These are phyloP conservation scores for Lordiphosa mommai DNA, from an alignment of 1,140 invertebrate genomes.

Conservation along the genomic window DNA sequence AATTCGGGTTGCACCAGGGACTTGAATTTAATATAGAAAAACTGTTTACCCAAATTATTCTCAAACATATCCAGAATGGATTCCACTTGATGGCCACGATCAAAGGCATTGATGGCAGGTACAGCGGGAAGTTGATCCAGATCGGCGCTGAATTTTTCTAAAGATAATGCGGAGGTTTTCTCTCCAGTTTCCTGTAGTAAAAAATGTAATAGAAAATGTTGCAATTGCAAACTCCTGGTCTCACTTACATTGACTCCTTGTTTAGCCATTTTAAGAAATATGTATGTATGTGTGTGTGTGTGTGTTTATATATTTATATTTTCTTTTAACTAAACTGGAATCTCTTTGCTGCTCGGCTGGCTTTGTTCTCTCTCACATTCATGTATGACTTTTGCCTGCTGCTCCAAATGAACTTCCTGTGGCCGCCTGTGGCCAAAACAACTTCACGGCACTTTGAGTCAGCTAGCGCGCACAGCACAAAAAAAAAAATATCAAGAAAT, in stretches of 20 bases:
- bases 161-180: not conserved
- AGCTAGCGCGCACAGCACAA: too few species aligned
- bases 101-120: not conserved
- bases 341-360: constrained; percentile 10
- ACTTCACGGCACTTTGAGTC: constrained; percentile 67
- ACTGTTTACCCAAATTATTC: not conserved
- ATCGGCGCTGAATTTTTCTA: constrained; percentile 1
- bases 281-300: not conserved
- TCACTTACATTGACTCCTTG: too few species aligned
- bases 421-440: constrained; percentile 54
- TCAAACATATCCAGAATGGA: not conserved
- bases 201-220: too few species aligned
- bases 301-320: not conserved
- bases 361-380: constrained; percentile 21
- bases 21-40: not conserved
- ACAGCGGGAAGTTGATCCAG: not conserved
- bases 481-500: constrained; percentile 33
- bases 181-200: too few species aligned
- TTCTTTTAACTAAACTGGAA: not conserved
- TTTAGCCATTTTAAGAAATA: not conserved
- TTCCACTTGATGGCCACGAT: constrained; percentile 5
- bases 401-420: constrained; percentile 69
- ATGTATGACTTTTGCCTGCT: constrained; percentile 35
- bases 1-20: constrained; percentile 5
- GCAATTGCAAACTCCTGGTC: too few species aligned